phyloP scores from a whole-genome alignment of 2,113 vertebrate genomes.

The Ciconia stormi region DNA sequence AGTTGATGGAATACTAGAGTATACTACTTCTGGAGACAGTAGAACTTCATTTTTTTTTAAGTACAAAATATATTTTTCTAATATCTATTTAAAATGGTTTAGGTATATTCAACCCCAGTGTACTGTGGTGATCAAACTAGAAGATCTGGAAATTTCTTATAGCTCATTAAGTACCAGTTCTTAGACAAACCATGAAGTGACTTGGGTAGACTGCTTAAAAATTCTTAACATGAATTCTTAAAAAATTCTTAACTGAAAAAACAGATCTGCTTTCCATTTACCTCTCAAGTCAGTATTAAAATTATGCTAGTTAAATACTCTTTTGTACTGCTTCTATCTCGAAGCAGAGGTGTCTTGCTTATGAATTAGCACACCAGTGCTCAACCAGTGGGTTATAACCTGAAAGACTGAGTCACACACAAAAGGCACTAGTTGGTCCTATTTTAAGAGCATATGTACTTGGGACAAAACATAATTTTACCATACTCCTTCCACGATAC shows the following conservation, averaged over 20 bases:
- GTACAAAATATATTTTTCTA: not conserved
- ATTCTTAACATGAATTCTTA: not conserved
- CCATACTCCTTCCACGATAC: not conserved
- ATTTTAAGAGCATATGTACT: not conserved
- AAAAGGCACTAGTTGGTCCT: not conserved
- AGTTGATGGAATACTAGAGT: not conserved
- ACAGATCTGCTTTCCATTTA: not conserved
- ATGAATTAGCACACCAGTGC: not conserved
- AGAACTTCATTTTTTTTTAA: not conserved
- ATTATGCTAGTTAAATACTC: not conserved
- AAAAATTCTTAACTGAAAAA: not conserved
- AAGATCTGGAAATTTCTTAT: not conserved
- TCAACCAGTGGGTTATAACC: not conserved
- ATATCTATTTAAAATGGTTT: not conserved
- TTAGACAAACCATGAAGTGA: not conserved
- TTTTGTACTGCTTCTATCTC: not conserved
- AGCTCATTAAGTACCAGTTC: not conserved
- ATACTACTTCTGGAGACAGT: not conserved
- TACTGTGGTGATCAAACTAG: not conserved
- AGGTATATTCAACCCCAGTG: not conserved
- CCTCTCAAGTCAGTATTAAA: not conserved
- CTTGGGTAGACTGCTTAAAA: not conserved
- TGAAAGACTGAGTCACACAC: not conserved
- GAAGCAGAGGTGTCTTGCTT: not conserved
- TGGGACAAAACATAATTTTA: not conserved